Evolutionary conservation across 2,797 vertebrate genomes (phyloP).

Genomic region (Poecilia wingei): DNA sequence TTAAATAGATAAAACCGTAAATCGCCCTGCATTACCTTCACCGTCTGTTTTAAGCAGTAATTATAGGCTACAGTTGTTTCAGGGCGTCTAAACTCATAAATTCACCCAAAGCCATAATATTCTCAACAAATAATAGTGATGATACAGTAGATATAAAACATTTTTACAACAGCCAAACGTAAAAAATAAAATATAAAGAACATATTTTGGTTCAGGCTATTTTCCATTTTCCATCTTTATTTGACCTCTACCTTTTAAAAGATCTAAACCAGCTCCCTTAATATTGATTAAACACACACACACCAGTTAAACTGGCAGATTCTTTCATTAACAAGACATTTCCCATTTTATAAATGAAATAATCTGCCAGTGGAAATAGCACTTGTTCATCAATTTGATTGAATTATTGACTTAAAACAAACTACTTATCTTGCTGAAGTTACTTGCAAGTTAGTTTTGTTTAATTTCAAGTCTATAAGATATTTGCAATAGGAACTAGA

Average conservation of each 20-base stretch:
- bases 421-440: no score
- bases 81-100: no score
- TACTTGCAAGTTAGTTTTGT: no score
- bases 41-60: background rate
- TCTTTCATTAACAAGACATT: no score
- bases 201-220: background rate
- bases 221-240: background rate
- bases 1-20: background rate
- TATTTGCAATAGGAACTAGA: no score
- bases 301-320: no score
- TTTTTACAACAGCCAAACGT: background rate
- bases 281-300: no score
- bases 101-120: background rate
- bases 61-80: background rate
- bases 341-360: no score
- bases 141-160: background rate
- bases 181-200: background rate
- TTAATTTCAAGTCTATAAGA: no score
- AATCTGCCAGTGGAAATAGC: no score
- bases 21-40: background rate
- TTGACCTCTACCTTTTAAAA: background rate
- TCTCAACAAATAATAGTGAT: background rate
- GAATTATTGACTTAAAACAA: no score
- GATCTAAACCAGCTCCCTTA: background rate
- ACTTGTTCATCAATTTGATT: no score